phyloP scores from a whole-genome alignment of 2,888 invertebrate genomes.

The Himalopsyche anomala region DNA sequence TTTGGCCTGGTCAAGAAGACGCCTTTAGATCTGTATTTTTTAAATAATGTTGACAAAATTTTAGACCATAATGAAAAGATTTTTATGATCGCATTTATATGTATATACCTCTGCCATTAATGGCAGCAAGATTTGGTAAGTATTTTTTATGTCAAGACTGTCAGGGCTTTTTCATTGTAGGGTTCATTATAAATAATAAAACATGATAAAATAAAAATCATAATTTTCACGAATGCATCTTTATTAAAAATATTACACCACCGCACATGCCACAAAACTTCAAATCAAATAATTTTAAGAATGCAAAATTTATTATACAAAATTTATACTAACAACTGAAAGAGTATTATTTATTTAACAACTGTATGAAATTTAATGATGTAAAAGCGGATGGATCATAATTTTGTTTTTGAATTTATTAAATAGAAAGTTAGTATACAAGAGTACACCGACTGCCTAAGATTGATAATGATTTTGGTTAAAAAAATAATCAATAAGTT shows the following conservation, averaged over 20 bases:
- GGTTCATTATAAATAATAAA: no score
- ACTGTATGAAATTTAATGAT: background rate
- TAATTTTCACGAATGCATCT: constrained; percentile 52
- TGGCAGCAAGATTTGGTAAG: no score
- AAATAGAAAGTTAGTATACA: background rate
- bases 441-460: background rate
- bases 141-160: no score
- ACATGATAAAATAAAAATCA: background rate
- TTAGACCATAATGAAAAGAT: no score
- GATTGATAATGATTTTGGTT: background rate
- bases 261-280: constrained; percentile 53
- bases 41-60: no score
- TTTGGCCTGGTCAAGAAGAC: no score
- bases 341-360: background rate
- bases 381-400: constrained; percentile 19
- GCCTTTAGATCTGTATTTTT: no score
- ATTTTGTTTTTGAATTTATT: background rate
- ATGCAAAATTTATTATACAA: constrained; percentile 44
- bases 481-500: background rate
- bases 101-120: no score
- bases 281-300: constrained; percentile 47
- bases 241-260: constrained; percentile 59
- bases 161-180: no score
- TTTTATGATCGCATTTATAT: no score
- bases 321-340: constrained; percentile 7